Base-by-base conservation (phyloP, 2,113 vertebrate genomes). In the Oophaga pumilio region DNA sequence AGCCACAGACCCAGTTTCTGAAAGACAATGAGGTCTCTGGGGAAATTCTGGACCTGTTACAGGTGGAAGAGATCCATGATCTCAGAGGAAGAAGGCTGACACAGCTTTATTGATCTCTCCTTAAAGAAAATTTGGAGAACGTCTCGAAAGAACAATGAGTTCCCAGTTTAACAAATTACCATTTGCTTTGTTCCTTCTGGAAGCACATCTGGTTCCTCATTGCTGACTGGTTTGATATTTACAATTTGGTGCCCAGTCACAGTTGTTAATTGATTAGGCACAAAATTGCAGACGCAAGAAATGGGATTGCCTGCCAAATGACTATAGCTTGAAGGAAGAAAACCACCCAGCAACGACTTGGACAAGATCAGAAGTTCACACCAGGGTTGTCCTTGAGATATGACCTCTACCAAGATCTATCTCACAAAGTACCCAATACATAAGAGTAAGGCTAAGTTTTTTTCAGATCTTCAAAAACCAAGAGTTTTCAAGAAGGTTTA, bases 141-240 rank as follows among this genome's bases (percentile, higher is more conserved):
- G 53, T 49, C 33, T 76, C 24, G 17, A 11, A 50, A 74, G 74
- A 78, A 86, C 74, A 86, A 86, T 68, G 73, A 17, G 5, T 53
- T 79, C 76, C 76, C 50, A 66, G 59, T 86, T n/a, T 8, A 22
- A 28, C 60, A 71, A 71, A 84, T 73, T 84, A 76, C 50, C 56
- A n/a, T 22, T 14, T 50, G 26, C 66, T 85, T 60, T 50, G 22
- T 76, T 52, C 76, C 74, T 78, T 8, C 43, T 86, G 73, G 26
- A 86, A 50, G 7, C 76, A 68, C 74, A 64, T 68, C 60, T 77
- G 85, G n/a, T 33, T 86, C 85, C 76, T 86, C 59, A 50, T 78
- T 53, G 60, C 53, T 22, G 20, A 33, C 14, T 62, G 56, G 7
- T 64, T 76, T 52, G 33, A 56, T 68, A 50, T 52, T 80, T 57